phyloP scores from a whole-genome alignment of 2,113 vertebrate species.

The Chinchilla lanigera region DNA sequence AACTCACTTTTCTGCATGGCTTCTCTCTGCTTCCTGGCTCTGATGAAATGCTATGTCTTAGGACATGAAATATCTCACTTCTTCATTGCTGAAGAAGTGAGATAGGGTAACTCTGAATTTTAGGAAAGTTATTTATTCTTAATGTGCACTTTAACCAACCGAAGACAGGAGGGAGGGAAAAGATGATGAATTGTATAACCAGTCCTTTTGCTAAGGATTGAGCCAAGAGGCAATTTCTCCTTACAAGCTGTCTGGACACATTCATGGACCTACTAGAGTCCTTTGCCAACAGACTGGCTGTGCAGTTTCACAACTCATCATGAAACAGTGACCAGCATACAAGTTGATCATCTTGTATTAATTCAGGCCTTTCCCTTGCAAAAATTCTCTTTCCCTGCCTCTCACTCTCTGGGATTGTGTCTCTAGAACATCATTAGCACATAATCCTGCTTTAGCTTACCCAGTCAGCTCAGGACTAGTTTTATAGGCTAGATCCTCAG shows the following conservation, averaged over 20 bases:
- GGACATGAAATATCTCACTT: neutral
- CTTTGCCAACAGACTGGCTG: no score
- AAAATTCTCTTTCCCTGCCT: neutral
- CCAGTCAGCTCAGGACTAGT: neutral
- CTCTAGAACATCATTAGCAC: neutral
- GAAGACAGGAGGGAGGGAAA: neutral
- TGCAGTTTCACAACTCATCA: neutral
- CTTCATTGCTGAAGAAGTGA: no score
- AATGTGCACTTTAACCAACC: neutral
- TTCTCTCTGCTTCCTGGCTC: neutral
- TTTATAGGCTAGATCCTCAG: neutral
- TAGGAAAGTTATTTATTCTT: neutral
- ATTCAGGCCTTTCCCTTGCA: neutral
- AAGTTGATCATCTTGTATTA: neutral
- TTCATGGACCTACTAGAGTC: accelerated
- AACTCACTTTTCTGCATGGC: neutral
- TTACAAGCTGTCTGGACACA: neutral
- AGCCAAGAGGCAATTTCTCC: neutral
- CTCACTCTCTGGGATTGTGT: neutral
- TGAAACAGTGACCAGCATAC: neutral
- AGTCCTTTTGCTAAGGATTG: neutral
- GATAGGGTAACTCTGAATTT: neutral
- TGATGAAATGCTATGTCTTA: neutral
- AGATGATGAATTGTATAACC: neutral
- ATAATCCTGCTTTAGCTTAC: neutral